These are phyloP conservation scores for Lutraria lutraria DNA, from an alignment of 2,888 invertebrate genomes.

Conservation along the genomic window DNA sequence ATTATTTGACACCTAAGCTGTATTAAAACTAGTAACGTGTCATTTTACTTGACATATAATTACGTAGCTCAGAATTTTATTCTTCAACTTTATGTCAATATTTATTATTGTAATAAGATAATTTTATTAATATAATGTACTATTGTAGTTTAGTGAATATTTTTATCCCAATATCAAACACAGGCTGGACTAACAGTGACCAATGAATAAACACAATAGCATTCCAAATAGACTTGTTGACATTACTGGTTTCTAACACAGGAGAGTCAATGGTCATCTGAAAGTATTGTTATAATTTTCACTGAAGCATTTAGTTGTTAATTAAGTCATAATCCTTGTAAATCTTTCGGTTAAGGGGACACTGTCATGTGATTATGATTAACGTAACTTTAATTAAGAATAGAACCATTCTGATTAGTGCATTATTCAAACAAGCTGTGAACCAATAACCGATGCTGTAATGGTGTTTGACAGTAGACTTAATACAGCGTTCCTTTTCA, in stretches of 20 bases:
- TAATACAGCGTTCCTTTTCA: too few species aligned
- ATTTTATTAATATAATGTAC: slow-evolving; percentile 12
- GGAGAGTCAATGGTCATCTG: slow-evolving; percentile 25
- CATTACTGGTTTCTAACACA: slow-evolving; percentile 10
- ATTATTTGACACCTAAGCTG: too few species aligned
- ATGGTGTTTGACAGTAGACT: too few species aligned
- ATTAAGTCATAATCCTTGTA: slow-evolving; percentile 6
- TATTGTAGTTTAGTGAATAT: not conserved
- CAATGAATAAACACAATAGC: slow-evolving; percentile 32
- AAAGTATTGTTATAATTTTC: not conserved
- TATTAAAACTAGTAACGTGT: not conserved
- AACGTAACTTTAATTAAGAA: not conserved
- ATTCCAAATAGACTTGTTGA: slow-evolving; percentile 32
- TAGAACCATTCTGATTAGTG: too few species aligned
- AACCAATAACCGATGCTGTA: too few species aligned
- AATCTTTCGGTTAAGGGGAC: not conserved
- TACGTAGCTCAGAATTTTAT: not conserved
- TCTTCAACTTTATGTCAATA: not conserved
- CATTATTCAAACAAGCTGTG: too few species aligned
- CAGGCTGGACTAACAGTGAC: slow-evolving; percentile 13
- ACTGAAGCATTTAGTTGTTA: not conserved
- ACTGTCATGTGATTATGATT: not conserved
- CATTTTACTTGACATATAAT: not conserved
- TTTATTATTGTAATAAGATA: not conserved
- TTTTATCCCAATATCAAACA: slow-evolving; percentile 29